Base-by-base conservation (phyloP, 2,888 invertebrate species). In the Cynaeus angustus region DNA sequence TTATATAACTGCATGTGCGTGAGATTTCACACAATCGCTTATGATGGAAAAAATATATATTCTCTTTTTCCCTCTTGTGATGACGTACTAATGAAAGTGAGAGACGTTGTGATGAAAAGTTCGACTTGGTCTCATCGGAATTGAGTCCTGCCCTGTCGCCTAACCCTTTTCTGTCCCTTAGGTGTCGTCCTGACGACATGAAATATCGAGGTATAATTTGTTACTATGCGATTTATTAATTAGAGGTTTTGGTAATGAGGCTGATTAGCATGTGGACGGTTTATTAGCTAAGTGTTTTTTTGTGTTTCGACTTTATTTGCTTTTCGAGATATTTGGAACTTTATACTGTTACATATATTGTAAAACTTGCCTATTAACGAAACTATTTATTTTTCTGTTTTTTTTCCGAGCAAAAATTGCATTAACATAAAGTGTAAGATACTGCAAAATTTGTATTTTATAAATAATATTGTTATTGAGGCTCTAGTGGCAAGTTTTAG, bases 151-250 rank as follows among this genome's bases (percentile, higher is more conserved):
- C 71, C 71, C 71, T 67, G 56, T 64, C 59, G 75, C 79, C 81
- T 81, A 81, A 81, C 81, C 81, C 81, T 81, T 81, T 64, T 71
- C 21, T 79, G 77, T 79, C 81, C 81, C 81, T 72, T 66, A 62
- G 81, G 81, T 79, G 80, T 79, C 79, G 77, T 81, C 74, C 78
- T 73, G 80, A 74, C 77, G 81, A 82, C 81, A 81, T 81, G 81
- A 81, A 81, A 82, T 81, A 80, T 80, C 76, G 78, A 77, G 74
- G 73, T 76, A 78, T 81, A 82, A 82, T 81, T 81, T 81, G 79
- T 80, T 78, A 80, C 61, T 72, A 79, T 81, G 82, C 81, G 83
- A 83, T 84, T 84, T 83, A 82, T 83, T 84, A 83, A 83, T 83
- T 84, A 83, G 78, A 75, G 73, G 79, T 77, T 76, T 69, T 64